Conservation (phyloP, 1,140 invertebrate genomes). For the Drosophila murphyi region DNA sequence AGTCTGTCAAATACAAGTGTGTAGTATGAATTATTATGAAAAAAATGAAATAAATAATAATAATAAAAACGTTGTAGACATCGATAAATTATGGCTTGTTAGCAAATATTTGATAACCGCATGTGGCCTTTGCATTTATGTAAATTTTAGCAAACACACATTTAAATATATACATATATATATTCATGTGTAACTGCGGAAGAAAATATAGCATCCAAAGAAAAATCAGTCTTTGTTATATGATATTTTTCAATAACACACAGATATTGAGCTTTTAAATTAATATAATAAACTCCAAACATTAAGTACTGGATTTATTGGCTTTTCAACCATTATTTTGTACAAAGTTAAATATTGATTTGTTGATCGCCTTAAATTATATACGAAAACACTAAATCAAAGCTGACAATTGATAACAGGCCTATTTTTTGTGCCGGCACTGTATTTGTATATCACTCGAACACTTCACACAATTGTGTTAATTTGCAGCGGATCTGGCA, state of each 20-base stretch:
- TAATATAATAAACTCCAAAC: slow-evolving; percentile 2
- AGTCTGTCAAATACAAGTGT: slow-evolving; percentile 22
- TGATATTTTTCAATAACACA: neutral
- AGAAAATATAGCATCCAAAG: too few relatives aligned
- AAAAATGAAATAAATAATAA: slow-evolving; percentile 5
- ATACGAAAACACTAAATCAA: too few relatives aligned
- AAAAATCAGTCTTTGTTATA: too few relatives aligned
- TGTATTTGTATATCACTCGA: slow-evolving; percentile 4
- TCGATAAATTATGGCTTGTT: slow-evolving; percentile 45
- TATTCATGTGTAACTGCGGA: slow-evolving; percentile 1
- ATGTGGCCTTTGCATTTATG: slow-evolving; percentile 39
- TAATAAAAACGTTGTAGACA: slow-evolving; percentile 31
- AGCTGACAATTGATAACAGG: too few relatives aligned
- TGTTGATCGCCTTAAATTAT: too few relatives aligned
- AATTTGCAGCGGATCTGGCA: slow-evolving; percentile 47
- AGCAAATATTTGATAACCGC: slow-evolving; percentile 46
- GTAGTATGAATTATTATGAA: slow-evolving; percentile 24
- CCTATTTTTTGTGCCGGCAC: too few relatives aligned
- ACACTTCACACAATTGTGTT: slow-evolving; percentile 49
- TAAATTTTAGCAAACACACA: neutral
- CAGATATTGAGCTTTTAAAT: neutral
- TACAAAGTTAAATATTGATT: too few relatives aligned
- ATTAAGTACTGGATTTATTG: too few relatives aligned
- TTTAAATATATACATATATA: slow-evolving; percentile 6
- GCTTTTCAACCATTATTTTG: too few relatives aligned